Conservation (phyloP, 2,113 vertebrate genomes). For the Lethenteron camtschaticum region DNA sequence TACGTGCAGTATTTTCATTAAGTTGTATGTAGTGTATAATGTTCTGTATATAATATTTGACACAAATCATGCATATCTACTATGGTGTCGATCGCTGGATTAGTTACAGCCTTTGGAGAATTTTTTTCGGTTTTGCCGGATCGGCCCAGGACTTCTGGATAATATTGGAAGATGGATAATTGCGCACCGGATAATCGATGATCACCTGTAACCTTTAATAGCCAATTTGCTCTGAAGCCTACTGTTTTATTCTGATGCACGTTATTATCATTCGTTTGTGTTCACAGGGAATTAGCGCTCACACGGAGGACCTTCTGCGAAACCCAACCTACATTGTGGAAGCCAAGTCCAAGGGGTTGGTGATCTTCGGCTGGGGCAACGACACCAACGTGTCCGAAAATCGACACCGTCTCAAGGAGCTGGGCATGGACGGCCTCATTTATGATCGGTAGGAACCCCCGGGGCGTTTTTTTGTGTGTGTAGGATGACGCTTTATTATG, state of each 20-base stretch:
- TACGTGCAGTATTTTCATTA: too few relatives aligned
- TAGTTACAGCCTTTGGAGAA: too few relatives aligned
- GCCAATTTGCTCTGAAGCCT: too few relatives aligned
- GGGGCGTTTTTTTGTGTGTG: constrained; percentile 2
- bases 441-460: constrained; percentile 51
- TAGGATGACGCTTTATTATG: constrained; percentile 7
- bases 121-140: too few relatives aligned
- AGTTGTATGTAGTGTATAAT: too few relatives aligned
- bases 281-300: constrained; percentile 64
- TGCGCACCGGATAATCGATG: too few relatives aligned
- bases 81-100: too few relatives aligned
- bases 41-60: too few relatives aligned
- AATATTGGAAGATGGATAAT: too few relatives aligned
- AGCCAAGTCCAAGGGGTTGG: constrained; percentile 60
- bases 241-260: neutral
- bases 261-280: neutral
- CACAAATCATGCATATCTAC: too few relatives aligned
- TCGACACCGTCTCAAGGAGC: constrained; percentile 45
- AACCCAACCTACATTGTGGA: constrained; percentile 39
- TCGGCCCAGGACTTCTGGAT: too few relatives aligned
- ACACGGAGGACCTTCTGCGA: constrained; percentile 62
- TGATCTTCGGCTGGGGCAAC: constrained; percentile 89
- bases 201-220: too few relatives aligned
- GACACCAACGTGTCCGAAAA: constrained; percentile 76
- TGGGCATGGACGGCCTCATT: constrained; percentile 67